phyloP scores from a whole-genome alignment of 2,888 invertebrate genomes.

The Spialia ferax region DNA sequence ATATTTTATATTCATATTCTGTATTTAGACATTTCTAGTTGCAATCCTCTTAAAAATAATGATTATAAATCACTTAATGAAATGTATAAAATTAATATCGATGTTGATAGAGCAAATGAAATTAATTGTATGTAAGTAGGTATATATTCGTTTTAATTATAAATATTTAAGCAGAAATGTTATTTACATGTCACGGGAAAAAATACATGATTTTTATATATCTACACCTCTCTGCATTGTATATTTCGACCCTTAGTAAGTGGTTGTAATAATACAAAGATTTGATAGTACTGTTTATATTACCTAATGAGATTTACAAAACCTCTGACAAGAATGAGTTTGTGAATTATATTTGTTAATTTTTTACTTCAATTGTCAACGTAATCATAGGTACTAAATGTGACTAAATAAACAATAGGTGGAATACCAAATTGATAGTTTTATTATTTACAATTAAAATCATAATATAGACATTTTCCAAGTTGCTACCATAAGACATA shows the following conservation, averaged over 20 bases:
- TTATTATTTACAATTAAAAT: slow-evolving; percentile 84
- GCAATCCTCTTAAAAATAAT: background rate
- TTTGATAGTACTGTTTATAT: slow-evolving; percentile 36
- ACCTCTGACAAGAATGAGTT: slow-evolving; percentile 37
- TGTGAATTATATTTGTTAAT: slow-evolving; percentile 36
- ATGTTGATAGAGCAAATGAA: background rate
- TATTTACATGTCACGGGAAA: background rate
- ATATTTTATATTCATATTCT: background rate
- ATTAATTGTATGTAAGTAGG: background rate
- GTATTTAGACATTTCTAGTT: background rate
- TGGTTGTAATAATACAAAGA: slow-evolving; percentile 34
- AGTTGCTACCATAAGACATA: slow-evolving; percentile 74
- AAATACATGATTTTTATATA: background rate
- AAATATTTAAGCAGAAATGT: background rate
- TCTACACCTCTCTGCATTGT: no score
- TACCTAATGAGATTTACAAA: slow-evolving; percentile 36
- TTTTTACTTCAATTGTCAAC: slow-evolving; percentile 22
- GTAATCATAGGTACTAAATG: slow-evolving; percentile 39
- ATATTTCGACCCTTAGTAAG: slow-evolving; percentile 2
- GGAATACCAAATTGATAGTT: slow-evolving; percentile 75
- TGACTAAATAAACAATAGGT: slow-evolving; percentile 59
- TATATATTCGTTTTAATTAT: background rate
- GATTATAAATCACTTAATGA: no score
- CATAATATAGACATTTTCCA: slow-evolving; percentile 79
- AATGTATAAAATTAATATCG: background rate